Conservation (phyloP, 2,888 invertebrate genomes). For the Andrena hattorfiana region DNA sequence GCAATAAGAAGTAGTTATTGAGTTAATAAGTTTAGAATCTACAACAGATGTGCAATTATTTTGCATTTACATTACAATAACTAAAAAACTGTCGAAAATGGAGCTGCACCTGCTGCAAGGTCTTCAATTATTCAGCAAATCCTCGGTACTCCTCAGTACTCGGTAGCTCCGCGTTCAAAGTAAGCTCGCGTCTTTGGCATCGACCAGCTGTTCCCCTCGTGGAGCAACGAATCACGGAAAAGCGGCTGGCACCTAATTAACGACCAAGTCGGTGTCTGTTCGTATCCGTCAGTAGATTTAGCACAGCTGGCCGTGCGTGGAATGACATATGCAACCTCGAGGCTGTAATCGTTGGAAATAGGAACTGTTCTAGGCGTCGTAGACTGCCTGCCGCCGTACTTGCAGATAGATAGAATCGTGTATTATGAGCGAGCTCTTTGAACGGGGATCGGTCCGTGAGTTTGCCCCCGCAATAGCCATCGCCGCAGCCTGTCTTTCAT, state of each 20-base stretch:
- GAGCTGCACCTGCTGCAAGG: too few species aligned
- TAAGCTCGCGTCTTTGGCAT: background rate
- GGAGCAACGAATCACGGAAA: constrained; percentile 5
- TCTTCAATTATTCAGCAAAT: too few species aligned
- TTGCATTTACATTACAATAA: too few species aligned
- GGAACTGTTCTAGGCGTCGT: constrained; percentile 56
- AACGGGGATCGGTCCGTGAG: constrained; percentile 17
- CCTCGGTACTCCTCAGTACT: too few species aligned
- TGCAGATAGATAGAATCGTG: constrained; percentile 46
- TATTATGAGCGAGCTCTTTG: constrained; percentile 25
- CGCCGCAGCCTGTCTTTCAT: background rate
- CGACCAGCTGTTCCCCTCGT: background rate
- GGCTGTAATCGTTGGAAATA: constrained; percentile 57
- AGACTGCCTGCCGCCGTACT: constrained; percentile 68
- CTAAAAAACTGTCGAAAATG: too few species aligned
- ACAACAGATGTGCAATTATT: too few species aligned
- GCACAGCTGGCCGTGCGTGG: constrained; percentile 44
- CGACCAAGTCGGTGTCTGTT: constrained; percentile 38
- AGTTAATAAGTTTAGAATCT: too few species aligned
- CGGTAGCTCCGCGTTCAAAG: background rate
- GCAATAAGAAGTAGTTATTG: too few species aligned
- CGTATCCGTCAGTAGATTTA: constrained; percentile 55
- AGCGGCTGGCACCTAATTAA: constrained; percentile 20
- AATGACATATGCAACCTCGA: constrained; percentile 51
- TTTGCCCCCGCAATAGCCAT: background rate